Conservation (phyloP, 1,140 invertebrate species). For the Monochamus saltuarius region DNA sequence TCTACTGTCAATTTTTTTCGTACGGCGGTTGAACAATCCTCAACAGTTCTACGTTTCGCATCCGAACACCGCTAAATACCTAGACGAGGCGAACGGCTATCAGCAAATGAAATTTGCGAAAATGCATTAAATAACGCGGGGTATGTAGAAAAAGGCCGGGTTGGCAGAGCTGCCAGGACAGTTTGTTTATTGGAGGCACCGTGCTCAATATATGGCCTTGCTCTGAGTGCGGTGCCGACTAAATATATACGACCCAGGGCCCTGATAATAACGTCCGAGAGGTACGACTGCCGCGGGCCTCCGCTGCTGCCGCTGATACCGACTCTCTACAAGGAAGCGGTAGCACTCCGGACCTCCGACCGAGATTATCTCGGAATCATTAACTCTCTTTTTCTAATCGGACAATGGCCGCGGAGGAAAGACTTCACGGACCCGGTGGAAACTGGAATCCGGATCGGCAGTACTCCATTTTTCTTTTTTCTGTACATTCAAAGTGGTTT, state of each 20-base stretch:
- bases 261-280: not conserved
- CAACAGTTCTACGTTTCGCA: too few relatives aligned
- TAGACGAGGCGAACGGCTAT: not conserved
- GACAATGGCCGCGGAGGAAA: too few relatives aligned
- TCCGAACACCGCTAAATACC: not conserved
- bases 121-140: conserved; percentile 11
- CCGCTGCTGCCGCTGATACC: conserved; percentile 1
- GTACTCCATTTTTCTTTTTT: too few relatives aligned
- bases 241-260: conserved; percentile 12
- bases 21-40: too few relatives aligned
- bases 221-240: conserved; percentile 23
- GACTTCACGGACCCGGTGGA: too few relatives aligned
- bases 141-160: conserved; percentile 10
- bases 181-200: conserved; percentile 23
- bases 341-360: conserved; percentile 4
- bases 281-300: not conserved
- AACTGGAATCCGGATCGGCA: too few relatives aligned
- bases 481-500: too few relatives aligned
- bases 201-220: conserved; percentile 21
- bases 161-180: conserved; percentile 22
- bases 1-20: too few relatives aligned
- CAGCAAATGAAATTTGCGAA: conserved; percentile 10
- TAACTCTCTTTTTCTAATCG: conserved; percentile 3
- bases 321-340: conserved; percentile 10
- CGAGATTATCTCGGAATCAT: conserved; percentile 7